phyloP scores from a whole-genome alignment of 1,140 invertebrate genomes.

The Tetramorium simillimum region DNA sequence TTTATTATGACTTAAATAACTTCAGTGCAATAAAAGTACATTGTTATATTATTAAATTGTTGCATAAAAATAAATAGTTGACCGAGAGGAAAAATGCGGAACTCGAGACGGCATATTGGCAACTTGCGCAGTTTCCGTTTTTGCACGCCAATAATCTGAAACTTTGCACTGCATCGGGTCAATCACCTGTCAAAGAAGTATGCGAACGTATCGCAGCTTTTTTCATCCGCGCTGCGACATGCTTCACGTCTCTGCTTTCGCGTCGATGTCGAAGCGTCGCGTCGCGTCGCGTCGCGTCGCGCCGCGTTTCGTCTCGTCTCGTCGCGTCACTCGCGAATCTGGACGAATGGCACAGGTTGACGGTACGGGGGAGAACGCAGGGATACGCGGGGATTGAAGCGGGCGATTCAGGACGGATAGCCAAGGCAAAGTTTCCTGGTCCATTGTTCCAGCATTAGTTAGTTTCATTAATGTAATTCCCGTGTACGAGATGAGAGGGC shows the following conservation, averaged over 20 bases:
- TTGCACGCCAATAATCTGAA: conserved; percentile 35
- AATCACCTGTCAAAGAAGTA: conserved; percentile 56
- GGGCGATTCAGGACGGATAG: conserved; percentile 38
- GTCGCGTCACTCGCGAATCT: conserved; percentile 47
- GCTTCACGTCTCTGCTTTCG: conserved; percentile 39
- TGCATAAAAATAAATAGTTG: neutral
- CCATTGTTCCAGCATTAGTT: conserved; percentile 75
- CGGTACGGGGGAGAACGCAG: neutral
- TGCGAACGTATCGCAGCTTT: conserved; percentile 40
- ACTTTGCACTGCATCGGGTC: conserved; percentile 29
- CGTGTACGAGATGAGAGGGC: conserved; percentile 71
- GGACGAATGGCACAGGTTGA: conserved; percentile 49
- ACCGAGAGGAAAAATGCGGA: neutral
- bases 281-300: neutral
- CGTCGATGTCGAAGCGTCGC: conserved; percentile 41
- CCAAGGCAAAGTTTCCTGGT: conserved; percentile 50
- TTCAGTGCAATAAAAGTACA: neutral
- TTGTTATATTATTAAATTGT: neutral
- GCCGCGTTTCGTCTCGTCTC: conserved; percentile 3
- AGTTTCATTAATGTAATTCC: conserved; percentile 80
- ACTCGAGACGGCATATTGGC: conserved; percentile 1
- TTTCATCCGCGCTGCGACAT: conserved; percentile 41
- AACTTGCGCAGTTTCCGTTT: conserved; percentile 20
- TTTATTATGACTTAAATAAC: neutral
- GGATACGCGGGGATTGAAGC: conserved; percentile 1